phyloP scores from a whole-genome alignment of 1,140 invertebrate genomes.

The Argopecten irradians region DNA sequence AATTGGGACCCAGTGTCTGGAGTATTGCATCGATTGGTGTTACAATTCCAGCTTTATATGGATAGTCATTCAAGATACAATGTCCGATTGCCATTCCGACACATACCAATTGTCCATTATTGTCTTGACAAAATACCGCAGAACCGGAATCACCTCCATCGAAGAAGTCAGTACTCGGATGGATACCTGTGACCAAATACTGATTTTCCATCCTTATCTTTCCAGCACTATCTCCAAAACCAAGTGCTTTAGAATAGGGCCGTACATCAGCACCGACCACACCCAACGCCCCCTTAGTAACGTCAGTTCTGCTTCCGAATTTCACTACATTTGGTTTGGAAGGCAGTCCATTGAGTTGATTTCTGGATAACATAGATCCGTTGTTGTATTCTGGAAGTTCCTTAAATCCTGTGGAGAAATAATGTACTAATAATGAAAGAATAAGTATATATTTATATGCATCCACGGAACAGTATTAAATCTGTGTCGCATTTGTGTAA shows the following conservation, averaged over 20 bases:
- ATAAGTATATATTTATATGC: background rate
- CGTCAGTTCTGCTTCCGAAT: background rate
- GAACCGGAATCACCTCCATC: background rate
- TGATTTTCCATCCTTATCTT: background rate
- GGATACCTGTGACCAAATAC: background rate
- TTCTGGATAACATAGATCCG: background rate
- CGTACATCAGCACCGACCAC: background rate
- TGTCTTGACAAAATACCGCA: background rate
- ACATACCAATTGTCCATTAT: background rate
- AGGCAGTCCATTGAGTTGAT: background rate
- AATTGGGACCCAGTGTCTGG: background rate
- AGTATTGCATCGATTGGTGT: background rate
- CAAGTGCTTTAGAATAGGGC: background rate
- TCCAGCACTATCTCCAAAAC: background rate
- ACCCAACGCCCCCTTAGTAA: background rate
- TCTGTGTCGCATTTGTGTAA: too few relatives aligned
- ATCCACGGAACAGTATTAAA: too few relatives aligned
- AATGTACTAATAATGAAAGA: background rate
- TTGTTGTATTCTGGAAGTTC: background rate
- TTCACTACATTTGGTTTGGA: background rate
- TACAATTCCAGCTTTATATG: background rate
- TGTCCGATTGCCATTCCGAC: background rate
- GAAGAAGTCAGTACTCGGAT: background rate
- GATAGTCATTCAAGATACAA: background rate
- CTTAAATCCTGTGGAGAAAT: background rate